Evolutionary conservation across 2,797 vertebrate species (phyloP), one percentile per base, ranked within the genome.

Genomic region (Notolepis coatsorum): DNA sequence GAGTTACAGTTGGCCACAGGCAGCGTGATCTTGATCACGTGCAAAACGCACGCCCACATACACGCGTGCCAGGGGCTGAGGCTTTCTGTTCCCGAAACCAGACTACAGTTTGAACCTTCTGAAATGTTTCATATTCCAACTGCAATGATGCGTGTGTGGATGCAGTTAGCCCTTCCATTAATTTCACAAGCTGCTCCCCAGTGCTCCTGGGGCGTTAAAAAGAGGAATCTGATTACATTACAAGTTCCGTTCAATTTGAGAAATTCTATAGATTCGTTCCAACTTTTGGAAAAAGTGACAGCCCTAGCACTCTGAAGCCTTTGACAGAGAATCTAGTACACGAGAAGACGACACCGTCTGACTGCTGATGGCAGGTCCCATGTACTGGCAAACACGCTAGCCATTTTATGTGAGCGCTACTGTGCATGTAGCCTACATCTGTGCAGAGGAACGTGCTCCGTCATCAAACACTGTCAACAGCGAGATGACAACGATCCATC

Each of bases 21-120:
- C 12, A 62, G 61, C 56, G 60, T 28, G 27, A 9, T 66, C 59
- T 10, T 54, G 45, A 56, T 54, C 49, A 17, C 47, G 18, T 43
- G 42, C 61, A 47, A 21, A n/a, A 27, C n/a, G 17, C n/a, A 25
- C 12, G 9, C 12, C 24, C 20, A 38, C 50, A 23, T n/a, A 17
- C 37, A 17, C 12, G 7, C 12, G n/a, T n/a, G n/a, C n/a, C n/a
- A n/a, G n/a, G n/a, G n/a, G n/a, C n/a, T n/a, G n/a, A n/a, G n/a
- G n/a, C n/a, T n/a, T n/a, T n/a, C n/a, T n/a, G n/a, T n/a, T n/a
- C n/a, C n/a, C n/a, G n/a, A n/a, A n/a, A n/a, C n/a, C n/a, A n/a
- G n/a, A n/a, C n/a, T n/a, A n/a, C n/a, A n/a, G n/a, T n/a, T n/a
- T n/a, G n/a, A n/a, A n/a, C n/a, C n/a, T n/a, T n/a, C n/a, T n/a